These are phyloP conservation scores for Corythaeola cristata DNA, from an alignment of 2,113 vertebrate genomes.

Conservation along the genomic window DNA sequence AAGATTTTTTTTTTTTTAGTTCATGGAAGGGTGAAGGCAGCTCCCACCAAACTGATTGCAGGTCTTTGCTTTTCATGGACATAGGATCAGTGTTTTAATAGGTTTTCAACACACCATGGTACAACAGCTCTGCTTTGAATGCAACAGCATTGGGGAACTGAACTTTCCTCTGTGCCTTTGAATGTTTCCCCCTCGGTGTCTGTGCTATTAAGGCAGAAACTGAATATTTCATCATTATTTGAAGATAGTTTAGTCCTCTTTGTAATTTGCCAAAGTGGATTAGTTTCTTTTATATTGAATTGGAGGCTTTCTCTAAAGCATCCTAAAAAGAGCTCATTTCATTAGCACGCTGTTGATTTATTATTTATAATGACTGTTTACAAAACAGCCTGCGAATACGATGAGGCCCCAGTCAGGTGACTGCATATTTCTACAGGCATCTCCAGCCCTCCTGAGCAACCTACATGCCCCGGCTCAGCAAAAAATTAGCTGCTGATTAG, in stretches of 20 bases:
- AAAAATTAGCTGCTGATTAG: conserved; percentile 16
- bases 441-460: conserved; percentile 26
- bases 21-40: background rate
- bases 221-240: background rate
- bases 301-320: conserved; percentile 27
- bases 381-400: background rate
- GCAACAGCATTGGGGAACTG: background rate
- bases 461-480: background rate
- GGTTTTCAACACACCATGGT: background rate
- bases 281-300: conserved; percentile 24
- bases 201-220: background rate
- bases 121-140: background rate
- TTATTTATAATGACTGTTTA: conserved; percentile 55
- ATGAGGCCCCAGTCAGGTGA: background rate
- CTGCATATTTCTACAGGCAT: background rate
- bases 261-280: background rate
- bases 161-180: background rate
- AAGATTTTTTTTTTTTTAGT: background rate
- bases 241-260: conserved; percentile 8
- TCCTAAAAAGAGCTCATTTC: conserved; percentile 36
- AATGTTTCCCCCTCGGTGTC: background rate
- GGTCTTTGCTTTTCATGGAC: background rate
- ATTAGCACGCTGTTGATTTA: conserved; percentile 48
- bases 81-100: background rate
- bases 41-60: background rate